Conservation (phyloP, 2,113 vertebrate genomes). For the Petaurus breviceps region DNA sequence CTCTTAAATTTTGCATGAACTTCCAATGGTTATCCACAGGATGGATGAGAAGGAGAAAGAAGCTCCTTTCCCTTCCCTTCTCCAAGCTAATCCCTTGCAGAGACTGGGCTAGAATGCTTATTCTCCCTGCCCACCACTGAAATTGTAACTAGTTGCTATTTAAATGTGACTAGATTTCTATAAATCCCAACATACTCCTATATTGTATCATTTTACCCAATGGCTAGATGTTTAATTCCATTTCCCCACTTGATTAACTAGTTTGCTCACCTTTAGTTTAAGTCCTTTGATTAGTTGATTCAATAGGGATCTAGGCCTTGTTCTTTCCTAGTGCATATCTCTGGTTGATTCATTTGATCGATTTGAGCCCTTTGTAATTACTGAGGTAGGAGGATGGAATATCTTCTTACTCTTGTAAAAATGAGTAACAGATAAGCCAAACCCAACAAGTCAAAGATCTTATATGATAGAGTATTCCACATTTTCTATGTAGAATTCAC, state of each 20-base stretch:
- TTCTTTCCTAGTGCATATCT: not conserved
- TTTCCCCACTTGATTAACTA: not conserved
- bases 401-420: not conserved
- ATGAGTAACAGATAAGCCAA: not conserved
- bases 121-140: not conserved
- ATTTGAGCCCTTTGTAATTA: not conserved
- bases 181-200: too few relatives aligned
- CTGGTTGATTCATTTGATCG: not conserved
- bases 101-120: too few relatives aligned
- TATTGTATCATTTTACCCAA: not conserved
- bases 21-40: not conserved
- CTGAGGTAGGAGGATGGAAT: not conserved
- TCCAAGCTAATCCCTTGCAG: not conserved
- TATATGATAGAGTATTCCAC: not conserved
- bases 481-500: not conserved
- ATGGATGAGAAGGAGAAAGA: not conserved
- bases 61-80: not conserved
- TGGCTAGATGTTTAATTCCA: not conserved
- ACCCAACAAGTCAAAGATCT: not conserved
- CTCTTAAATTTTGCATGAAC: not conserved
- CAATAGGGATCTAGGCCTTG: not conserved
- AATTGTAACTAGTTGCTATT: not conserved
- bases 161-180: not conserved
- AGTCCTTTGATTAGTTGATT: not conserved
- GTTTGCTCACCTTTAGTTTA: not conserved